phyloP scores from a whole-genome alignment of 2,888 invertebrate genomes.

The Thyatira batis region DNA sequence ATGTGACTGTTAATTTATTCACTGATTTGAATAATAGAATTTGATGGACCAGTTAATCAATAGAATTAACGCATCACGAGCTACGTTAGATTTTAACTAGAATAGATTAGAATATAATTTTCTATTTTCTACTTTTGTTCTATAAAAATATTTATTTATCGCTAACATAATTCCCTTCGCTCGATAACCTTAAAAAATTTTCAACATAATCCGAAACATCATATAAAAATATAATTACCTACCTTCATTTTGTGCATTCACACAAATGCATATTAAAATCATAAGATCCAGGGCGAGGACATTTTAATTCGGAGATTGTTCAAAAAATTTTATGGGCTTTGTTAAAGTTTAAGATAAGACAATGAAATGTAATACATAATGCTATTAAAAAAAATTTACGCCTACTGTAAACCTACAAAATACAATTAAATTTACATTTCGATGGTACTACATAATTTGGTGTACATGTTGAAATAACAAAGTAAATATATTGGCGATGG shows the following conservation, averaged over 20 bases:
- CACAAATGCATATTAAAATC: not conserved
- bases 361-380: not conserved
- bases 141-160: not conserved
- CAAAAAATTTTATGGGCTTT: not conserved
- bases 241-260: not conserved
- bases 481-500: no score
- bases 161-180: not conserved
- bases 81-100: not conserved
- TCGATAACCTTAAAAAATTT: not conserved
- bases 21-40: not conserved
- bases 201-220: not conserved
- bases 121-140: not conserved
- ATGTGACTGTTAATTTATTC: not conserved
- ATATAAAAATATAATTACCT: not conserved
- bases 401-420: no score
- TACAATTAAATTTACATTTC: no score
- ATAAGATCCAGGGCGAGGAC: constrained; percentile 1
- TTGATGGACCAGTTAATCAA: not conserved
- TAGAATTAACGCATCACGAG: not conserved
- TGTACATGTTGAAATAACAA: no score
- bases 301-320: not conserved
- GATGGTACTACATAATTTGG: no score
- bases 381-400: not conserved
- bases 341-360: not conserved
- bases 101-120: not conserved